Base-by-base conservation (phyloP, 2,888 invertebrate genomes). In the Arenicola marina region DNA sequence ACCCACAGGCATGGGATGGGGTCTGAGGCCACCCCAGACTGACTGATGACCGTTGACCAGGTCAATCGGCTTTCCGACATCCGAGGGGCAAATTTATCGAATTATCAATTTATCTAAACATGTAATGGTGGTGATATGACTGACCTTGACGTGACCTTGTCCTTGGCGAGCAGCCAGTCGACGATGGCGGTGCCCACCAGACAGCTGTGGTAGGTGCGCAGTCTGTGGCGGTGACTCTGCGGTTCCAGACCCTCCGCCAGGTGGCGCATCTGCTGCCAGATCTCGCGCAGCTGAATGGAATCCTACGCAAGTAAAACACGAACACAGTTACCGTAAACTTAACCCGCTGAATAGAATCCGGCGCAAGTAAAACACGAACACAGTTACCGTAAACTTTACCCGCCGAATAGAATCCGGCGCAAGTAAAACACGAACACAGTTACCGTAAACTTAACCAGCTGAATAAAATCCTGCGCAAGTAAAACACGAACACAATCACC, bases 101-200 rank as follows among this genome's bases (percentile, higher is more conserved):
- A 38, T 11, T 18, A 38, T 38, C 11, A 11, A 38, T 38, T 38
- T 38, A 48, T 18, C 38, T 38, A 38, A 38, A 38, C 38, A 38
- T 18, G 18, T 11, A 38, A 38, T 38, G 38, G 48, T 48, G 48
- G 48, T 48, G 48, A 38, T 11, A 18, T 18, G 11, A 38, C 38
- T 38, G 81, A 91, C 92, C 91, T 88, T 0, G 89, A 89, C 56
- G 89, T 89, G 45, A 90, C 90, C 78, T 89, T 89, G 65, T 91
- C 90, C 75, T 91, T 90, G 57, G 88, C 87, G 77, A 92, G 88
- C 24, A 93, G 85, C 93, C 93, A 93, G 77, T 92, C 92, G 2
- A 93, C 88, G 15, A 93, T 83, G 76, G 92, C 91, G 62, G 88
- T 89, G 1, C 92, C 93, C 21, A 90, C 86, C 84, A 92, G 90